Evolutionary conservation across 2,113 vertebrate genomes (phyloP).

Genomic region (Gadus macrocephalus): DNA sequence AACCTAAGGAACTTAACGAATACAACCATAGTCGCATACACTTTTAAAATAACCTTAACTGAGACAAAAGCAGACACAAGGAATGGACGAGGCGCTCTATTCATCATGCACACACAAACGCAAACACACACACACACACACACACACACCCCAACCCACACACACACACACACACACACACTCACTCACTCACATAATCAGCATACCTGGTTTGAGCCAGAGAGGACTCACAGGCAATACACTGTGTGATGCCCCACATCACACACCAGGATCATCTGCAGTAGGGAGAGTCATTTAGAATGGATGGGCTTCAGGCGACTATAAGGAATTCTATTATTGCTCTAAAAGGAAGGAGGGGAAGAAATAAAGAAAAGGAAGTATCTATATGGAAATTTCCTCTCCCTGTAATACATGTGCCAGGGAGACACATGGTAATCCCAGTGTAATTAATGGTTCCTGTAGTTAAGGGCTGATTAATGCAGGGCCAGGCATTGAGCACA

Average conservation of each 20-base stretch:
- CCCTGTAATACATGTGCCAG: conserved; percentile 27
- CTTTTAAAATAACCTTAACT: no score
- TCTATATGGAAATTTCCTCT: conserved; percentile 52
- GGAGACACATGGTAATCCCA: conserved; percentile 53
- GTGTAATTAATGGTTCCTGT: conserved; percentile 53
- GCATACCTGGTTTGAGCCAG: conserved; percentile 32
- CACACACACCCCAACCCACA: no score
- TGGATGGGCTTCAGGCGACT: conserved; percentile 54
- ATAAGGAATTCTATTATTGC: conserved; percentile 59
- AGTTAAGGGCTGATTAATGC: conserved; percentile 45
- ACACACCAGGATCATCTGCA: conserved; percentile 42
- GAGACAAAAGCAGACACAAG: no score
- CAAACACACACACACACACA: no score
- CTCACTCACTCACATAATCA: no score
- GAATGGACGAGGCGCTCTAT: no score
- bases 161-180: no score
- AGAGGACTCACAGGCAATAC: conserved; percentile 44
- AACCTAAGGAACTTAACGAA: no score
- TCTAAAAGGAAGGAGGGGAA: conserved; percentile 29
- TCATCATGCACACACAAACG: no score
- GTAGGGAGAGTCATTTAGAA: conserved; percentile 48
- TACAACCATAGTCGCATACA: no score
- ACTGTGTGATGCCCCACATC: conserved; percentile 45
- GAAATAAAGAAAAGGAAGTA: conserved; percentile 36
- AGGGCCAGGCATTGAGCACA: conserved; percentile 34